Conservation (phyloP, 2,797 vertebrate species). For the Falco biarmicus region DNA sequence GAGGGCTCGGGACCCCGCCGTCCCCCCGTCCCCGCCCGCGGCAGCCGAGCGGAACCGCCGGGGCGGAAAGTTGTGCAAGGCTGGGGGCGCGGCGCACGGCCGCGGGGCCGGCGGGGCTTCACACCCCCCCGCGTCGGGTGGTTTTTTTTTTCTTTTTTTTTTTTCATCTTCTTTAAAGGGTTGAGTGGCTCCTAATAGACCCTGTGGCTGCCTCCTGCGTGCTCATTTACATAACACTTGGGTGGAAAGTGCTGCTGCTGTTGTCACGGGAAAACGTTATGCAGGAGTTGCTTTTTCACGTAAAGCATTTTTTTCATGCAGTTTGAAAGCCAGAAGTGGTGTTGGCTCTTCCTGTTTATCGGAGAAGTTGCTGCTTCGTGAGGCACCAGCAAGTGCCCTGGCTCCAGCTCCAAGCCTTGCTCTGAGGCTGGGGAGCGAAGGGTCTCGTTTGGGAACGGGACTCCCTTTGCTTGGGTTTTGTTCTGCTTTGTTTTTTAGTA, state of each 20-base stretch:
- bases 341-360: slow-evolving; percentile 37
- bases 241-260: neutral
- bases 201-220: neutral
- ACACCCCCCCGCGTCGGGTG: no score
- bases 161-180: neutral
- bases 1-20: neutral
- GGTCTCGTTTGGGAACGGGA: neutral
- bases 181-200: neutral
- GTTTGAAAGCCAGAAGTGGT: neutral
- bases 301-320: neutral
- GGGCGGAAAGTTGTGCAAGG: slow-evolving; percentile 33
- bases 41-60: neutral
- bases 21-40: neutral
- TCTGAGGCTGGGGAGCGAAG: neutral
- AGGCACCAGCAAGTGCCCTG: neutral
- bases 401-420: neutral
- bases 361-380: neutral
- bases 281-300: neutral
- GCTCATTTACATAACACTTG: slow-evolving; percentile 15
- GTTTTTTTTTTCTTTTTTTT: neutral
- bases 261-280: neutral
- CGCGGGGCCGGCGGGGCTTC: no score
- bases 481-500: neutral
- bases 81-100: neutral
- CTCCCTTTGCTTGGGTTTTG: neutral